Evolutionary conservation across 2,888 invertebrate species (phyloP), one percentile per base, ranked within the genome.

Genomic region (Eupithecia centaureata): DNA sequence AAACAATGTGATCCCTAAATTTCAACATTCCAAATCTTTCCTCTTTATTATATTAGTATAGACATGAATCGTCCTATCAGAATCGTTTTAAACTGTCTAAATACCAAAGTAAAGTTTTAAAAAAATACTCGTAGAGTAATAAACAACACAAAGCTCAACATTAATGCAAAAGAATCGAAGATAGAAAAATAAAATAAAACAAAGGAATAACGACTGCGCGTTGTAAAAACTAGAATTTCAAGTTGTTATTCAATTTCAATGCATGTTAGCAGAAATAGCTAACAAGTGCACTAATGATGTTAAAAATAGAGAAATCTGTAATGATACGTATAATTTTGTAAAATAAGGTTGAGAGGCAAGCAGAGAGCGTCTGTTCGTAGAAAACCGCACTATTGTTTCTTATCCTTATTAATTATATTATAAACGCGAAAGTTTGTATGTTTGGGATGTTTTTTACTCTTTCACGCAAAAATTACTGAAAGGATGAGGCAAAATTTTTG

Each of bases 271-370:
- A 56, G 61, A 56, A 66, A 61, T 61, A 54, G 32, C 56, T 61
- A 60, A 59, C 64, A 38, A 52, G 28, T 60, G 60, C 61, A 61
- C 61, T 66, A 62, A 66, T 66, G 61, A 62, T 28, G 51, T 51
- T 58, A 51, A 66, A 66, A 66, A 66, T 62, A 66, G 51, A 66
- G 56, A 66, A 66, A 61, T 62, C 62, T 30, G 28, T 52, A 51
- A 32, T 58, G 47, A 66, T 58, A 58, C 62, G 58, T 66, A 58
- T 35, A 57, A 66, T 66, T 66, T 66, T 47, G 27, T 62, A 61
- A 51, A 62, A 66, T 57, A 58, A 60, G 51, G 59, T 54, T 61
- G 54, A 2, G 65, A 28, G 15, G 57, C 63, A n/a, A 33, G 38
- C 38, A n/a, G 28, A 65, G 27, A 5, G 18, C 18, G 30, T 57